These are phyloP conservation scores for Megalops cyprinoides DNA, from an alignment of 2,797 vertebrate genomes.

Conservation along the genomic window DNA sequence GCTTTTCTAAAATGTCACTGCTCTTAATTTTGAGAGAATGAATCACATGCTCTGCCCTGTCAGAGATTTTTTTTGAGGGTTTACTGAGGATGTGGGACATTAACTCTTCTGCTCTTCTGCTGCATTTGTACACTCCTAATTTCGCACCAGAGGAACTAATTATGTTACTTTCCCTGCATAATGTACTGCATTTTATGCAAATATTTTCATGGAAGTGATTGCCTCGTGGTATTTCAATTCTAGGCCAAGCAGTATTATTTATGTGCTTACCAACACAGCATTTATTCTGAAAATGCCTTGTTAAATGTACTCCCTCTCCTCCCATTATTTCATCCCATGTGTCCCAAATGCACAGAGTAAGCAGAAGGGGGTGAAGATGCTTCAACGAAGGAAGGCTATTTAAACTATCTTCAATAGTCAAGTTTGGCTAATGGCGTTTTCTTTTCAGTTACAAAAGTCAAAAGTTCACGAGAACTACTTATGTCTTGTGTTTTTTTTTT, in stretches of 20 bases:
- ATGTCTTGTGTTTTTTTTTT: neutral
- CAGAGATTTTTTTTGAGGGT: neutral
- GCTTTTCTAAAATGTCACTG: neutral
- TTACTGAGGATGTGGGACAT: neutral
- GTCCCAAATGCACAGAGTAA: neutral
- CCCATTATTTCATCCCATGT: neutral
- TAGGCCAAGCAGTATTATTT: conserved; percentile 11
- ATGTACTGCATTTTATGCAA: conserved; percentile 10
- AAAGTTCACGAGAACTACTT: neutral
- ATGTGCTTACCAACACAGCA: conserved; percentile 8
- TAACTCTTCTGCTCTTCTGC: neutral
- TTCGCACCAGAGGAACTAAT: conserved; percentile 19
- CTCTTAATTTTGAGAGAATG: neutral
- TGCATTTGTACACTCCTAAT: conserved; percentile 7
- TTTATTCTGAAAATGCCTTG: conserved; percentile 16
- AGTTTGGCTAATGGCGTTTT: neutral
- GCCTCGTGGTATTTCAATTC: conserved; percentile 8
- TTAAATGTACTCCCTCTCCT: neutral
- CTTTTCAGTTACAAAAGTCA: neutral
- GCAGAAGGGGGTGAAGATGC: neutral
- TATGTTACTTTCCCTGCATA: conserved; percentile 10
- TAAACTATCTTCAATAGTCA: neutral
- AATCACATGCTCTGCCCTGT: neutral
- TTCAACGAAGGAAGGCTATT: conserved; percentile 2
- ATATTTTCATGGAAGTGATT: conserved; percentile 1